Base-by-base conservation (phyloP, 2,888 invertebrate species). In the Lordiphosa fenestrarum region DNA sequence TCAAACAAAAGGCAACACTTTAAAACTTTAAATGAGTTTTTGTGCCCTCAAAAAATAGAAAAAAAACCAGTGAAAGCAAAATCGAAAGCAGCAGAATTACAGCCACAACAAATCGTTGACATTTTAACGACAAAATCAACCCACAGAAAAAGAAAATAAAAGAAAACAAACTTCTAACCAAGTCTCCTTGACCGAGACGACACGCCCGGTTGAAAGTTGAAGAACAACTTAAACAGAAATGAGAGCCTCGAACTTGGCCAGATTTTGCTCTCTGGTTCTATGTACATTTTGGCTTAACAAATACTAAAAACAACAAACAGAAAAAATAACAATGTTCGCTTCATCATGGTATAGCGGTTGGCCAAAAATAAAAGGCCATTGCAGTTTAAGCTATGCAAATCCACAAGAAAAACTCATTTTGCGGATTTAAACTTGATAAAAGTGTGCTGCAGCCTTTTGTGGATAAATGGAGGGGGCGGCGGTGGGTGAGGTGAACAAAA, bases 321-420 rank as follows among this genome's bases (percentile, higher is more conserved):
- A 25, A 61, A 59, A 47, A 48, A 21, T 49, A 46, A 42, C 50
- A 57, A 59, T 56, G 48, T 49, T 37, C 60, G 65, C 65, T 56
- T 58, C 58, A 69, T 66, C 61, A 72, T 61, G 58, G 21, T 10
- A 41, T 44, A 59, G 52, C 63, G 59, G 53, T 50, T 55, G 56
- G 48, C 62, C 61, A 53, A 66, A 71, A 19, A 52, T 56, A 54
- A 52, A 50, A 54, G 42, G 46, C 48, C 74, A 73, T 62, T 63
- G 64, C 81, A 71, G 53, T 53, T 68, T 80, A 83, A 85, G 76
- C 77, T 83, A 83, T 83, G 80, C 77, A 81, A 81, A 81, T 85
- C 73, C 67, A 38, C 46, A 65, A 58, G 67, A 73, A 81, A 71
- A 80, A 73, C 73, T 85, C 65, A 80, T 80, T 83, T 83, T 67